Base-by-base conservation (phyloP, 2,888 invertebrate genomes). In the Pasiphila rectangulata region DNA sequence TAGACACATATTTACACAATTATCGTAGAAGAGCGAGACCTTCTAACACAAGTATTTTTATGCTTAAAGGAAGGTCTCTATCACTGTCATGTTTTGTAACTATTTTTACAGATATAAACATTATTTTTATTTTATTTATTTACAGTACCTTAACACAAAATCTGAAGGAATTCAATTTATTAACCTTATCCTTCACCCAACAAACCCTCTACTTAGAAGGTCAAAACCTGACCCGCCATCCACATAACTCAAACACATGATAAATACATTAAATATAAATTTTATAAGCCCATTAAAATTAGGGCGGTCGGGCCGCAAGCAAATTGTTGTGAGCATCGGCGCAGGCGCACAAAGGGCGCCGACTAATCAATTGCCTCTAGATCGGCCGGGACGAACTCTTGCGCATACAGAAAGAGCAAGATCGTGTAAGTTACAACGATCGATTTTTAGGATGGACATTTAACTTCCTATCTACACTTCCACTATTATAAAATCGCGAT, bases 241-340 rank as follows among this genome's bases (percentile, higher is more conserved):
- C 77, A 78, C 46, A 59, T 42, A 54, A 72, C 53, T 58, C 68
- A 62, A 63, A 59, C 77, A 64, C 67, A 47, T 82, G 84, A 85
- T 84, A 85, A 85, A 85, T 85, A 87, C 81, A 85, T 85, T 85
- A 82, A 87, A 81, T 84, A 87, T 86, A 87, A 83, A 85, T 86
- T 85, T 87, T 84, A 87, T 86, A 86, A 84, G 86, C 72, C 84
- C 78, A 87, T 88, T 87, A 88, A 87, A 88, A 87, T 88, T 88
- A 85, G 86, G 85, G 85, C 86, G 84, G 84, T 79, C 82, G 78
- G 67, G 80, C 86, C 83, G 77, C 83, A 70, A 86, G 86, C 87
- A 86, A 87, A 87, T 87, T 85, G 86, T 84, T 76, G 74, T 75
- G 78, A 82, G 79, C 82, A 78, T 79, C 83, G 84, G 82, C 81